phyloP scores from a whole-genome alignment of 53 echinoderm and acorn worm species.

The Actinopyga echinites region DNA sequence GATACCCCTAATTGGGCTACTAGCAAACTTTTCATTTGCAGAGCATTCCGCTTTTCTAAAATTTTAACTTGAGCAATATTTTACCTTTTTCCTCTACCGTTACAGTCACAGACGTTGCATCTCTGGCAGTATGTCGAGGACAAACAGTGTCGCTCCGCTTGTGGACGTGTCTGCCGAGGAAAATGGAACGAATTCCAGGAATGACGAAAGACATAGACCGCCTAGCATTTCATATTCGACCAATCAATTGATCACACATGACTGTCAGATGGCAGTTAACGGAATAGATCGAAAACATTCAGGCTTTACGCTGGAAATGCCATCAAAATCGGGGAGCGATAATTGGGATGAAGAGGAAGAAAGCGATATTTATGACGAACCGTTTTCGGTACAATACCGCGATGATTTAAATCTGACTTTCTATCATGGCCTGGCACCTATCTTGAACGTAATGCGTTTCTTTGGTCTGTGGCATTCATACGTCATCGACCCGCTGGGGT shows the following conservation, averaged over 20 bases:
- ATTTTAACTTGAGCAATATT: neutral
- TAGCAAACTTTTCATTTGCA: no score
- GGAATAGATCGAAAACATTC: neutral
- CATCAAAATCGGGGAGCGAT: neutral
- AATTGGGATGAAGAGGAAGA: neutral
- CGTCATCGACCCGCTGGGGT: conserved; percentile 49
- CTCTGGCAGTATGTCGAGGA: conserved; percentile 25
- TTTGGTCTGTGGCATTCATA: conserved; percentile 84
- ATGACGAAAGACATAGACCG: no score
- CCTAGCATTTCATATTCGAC: neutral
- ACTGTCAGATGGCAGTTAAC: neutral
- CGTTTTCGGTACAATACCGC: conserved; percentile 43
- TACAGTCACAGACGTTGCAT: neutral
- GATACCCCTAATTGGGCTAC: no score
- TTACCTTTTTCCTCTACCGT: neutral
- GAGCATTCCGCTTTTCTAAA: no score
- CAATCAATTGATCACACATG: neutral
- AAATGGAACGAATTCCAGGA: neutral
- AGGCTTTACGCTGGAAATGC: neutral
- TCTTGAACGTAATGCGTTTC: conserved; percentile 67
- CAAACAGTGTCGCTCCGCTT: conserved; percentile 46
- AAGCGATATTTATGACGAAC: conserved; percentile 2
- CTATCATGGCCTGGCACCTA: conserved; percentile 65
- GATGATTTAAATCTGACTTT: conserved; percentile 63
- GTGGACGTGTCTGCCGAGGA: conserved; percentile 1